A percentile compares a stretch with the other conserved stretches of the same genome.
These are phyloP conservation scores for Drosophila ananassae DNA, from an alignment of 1,140 invertebrate species.

Conservation along the genomic window DNA sequence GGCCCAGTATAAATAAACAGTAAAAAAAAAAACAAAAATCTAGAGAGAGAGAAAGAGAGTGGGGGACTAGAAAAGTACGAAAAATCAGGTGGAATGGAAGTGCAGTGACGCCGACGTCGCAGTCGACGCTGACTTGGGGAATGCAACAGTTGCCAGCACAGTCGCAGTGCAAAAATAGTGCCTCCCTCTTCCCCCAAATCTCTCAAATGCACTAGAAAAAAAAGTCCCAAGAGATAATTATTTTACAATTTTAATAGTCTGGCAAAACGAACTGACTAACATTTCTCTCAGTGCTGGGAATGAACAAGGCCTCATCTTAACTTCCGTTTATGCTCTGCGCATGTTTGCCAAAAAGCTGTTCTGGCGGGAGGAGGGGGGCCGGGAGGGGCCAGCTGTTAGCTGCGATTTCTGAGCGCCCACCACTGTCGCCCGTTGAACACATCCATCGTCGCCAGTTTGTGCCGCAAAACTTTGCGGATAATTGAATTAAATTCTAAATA, in stretches of 20 bases:
- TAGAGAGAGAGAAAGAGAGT: neutral
- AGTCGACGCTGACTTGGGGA: too few species aligned
- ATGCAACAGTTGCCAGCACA: slow-evolving; percentile 30
- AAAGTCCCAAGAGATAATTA: too few species aligned
- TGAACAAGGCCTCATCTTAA: neutral
- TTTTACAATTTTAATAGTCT: too few species aligned
- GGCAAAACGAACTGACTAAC: too few species aligned
- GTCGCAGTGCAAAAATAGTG: slow-evolving; percentile 9
- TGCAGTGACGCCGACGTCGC: too few species aligned
- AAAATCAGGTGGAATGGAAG: slow-evolving; percentile 8
- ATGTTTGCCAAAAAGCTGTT: neutral
- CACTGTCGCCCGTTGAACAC: neutral
- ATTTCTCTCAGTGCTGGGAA: neutral
- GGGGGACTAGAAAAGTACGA: neutral
- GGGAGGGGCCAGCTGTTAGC: neutral
- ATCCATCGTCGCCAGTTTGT: too few species aligned
- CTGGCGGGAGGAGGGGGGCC: too few species aligned
- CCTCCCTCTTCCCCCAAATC: neutral
- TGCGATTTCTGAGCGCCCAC: neutral
- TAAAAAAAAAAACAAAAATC: slow-evolving; percentile 3
- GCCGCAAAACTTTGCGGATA: neutral
- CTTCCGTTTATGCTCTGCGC: neutral
- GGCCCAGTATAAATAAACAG: slow-evolving; percentile 23
- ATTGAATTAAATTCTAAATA: neutral
- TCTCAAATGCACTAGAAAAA: too few species aligned